Evolutionary conservation across 2,888 invertebrate genomes (phyloP).

Genomic region (Antitype chi): DNA sequence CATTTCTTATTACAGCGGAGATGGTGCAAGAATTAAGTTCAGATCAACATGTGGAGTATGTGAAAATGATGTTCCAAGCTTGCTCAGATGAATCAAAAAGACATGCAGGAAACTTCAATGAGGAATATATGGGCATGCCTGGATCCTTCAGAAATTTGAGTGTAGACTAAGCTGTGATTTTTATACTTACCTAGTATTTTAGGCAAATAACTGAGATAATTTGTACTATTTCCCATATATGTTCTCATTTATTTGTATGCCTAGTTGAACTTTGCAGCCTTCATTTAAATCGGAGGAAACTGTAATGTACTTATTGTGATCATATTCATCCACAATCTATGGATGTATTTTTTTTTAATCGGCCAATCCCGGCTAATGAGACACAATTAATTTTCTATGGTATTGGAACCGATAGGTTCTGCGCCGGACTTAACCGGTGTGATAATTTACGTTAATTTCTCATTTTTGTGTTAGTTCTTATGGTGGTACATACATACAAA

Average conservation of each 20-base stretch:
- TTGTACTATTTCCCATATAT: neutral
- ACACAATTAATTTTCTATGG: too few relatives aligned
- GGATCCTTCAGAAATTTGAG: slow-evolving; percentile 76
- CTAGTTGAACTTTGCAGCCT: too few relatives aligned
- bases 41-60: slow-evolving; percentile 63
- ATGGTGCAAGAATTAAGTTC: slow-evolving; percentile 62
- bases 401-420: too few relatives aligned
- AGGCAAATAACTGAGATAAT: neutral
- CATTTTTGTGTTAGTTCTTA: neutral
- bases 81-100: slow-evolving; percentile 74
- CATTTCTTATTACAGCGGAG: slow-evolving; percentile 65
- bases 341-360: neutral
- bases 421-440: too few relatives aligned
- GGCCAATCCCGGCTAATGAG: too few relatives aligned
- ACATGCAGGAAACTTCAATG: slow-evolving; percentile 68
- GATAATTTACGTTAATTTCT: neutral
- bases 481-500: neutral
- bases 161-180: slow-evolving; percentile 66
- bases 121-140: slow-evolving; percentile 75
- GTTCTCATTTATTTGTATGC: neutral
- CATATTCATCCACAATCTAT: neutral
- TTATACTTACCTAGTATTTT: neutral
- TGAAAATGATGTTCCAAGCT: slow-evolving; percentile 68
- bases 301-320: too few relatives aligned
- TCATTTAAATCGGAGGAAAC: neutral